Percentiles rank a stretch among this genome's conserved stretches.
phyloP scores from a whole-genome alignment of 2,797 vertebrate species.

The Urosaurus nigricauda region DNA sequence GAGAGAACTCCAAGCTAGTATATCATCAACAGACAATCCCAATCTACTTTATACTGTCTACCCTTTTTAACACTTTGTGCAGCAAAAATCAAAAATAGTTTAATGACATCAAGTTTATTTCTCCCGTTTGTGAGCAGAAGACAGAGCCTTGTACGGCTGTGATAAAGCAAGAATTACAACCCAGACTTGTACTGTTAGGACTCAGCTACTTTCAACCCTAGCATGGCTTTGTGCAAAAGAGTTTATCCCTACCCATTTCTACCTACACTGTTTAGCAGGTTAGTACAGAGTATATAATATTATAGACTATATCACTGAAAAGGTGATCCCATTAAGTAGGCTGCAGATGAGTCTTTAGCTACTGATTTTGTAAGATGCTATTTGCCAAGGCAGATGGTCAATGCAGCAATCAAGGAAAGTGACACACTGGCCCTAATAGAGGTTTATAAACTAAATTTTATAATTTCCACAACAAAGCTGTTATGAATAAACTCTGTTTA shows the following conservation, averaged over 20 bases:
- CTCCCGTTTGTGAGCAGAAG: background rate
- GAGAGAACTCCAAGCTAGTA: no score
- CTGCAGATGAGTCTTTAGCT: background rate
- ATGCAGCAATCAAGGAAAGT: background rate
- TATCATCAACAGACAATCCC: background rate
- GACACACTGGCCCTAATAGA: background rate
- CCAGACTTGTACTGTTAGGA: background rate
- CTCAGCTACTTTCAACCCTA: background rate
- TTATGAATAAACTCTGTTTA: constrained; percentile 59
- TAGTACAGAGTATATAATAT: background rate
- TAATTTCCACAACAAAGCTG: background rate
- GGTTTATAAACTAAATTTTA: no score
- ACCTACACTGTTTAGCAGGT: background rate
- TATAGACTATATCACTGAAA: background rate
- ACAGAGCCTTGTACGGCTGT: background rate
- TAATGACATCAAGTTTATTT: background rate
- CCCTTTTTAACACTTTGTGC: background rate
- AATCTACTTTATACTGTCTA: background rate
- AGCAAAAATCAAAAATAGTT: background rate
- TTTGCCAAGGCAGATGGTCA: background rate
- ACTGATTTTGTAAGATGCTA: background rate
- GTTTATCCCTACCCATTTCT: background rate
- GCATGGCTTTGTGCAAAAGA: background rate
- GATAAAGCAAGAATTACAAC: background rate
- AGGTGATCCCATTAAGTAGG: background rate